Percentiles rank a stretch among this genome's conserved stretches.
These are phyloP conservation scores for Spermophilus dauricus DNA, from an alignment of 2,113 vertebrate genomes.

Conservation along the genomic window DNA sequence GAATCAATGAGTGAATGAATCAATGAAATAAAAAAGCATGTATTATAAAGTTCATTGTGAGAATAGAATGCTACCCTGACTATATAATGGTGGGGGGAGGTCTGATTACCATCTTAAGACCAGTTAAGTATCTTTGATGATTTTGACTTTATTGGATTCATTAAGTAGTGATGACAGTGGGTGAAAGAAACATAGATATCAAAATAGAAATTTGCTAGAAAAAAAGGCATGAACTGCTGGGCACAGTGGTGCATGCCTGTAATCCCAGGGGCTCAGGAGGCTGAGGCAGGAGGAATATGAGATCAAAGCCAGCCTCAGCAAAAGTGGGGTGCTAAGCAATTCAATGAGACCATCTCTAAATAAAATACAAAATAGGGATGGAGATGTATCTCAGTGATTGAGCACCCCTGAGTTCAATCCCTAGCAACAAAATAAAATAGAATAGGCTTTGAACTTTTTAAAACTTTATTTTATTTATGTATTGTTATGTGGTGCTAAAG, in stretches of 20 bases:
- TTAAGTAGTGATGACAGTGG: constrained; percentile 26
- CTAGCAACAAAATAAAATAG: no score
- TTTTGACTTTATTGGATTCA: constrained; percentile 16
- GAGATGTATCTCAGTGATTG: no score
- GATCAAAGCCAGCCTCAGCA: no score
- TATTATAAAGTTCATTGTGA: constrained; percentile 79
- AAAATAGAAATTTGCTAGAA: constrained; percentile 22
- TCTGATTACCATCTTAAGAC: constrained; percentile 59
- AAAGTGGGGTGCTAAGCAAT: no score
- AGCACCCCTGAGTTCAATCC: no score
- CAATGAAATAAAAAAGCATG: constrained; percentile 38
- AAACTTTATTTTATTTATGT: background rate
- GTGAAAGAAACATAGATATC: background rate
- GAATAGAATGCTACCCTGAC: constrained; percentile 78
- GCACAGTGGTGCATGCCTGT: no score
- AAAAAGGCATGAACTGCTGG: background rate
- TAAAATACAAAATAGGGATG: no score
- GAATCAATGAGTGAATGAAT: no score
- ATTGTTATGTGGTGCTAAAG: background rate
- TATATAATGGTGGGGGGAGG: constrained; percentile 61
- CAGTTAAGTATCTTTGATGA: constrained; percentile 69
- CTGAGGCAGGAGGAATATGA: no score
- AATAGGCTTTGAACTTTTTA: background rate
- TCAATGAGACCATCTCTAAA: no score
- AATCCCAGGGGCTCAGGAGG: no score